phyloP scores from a whole-genome alignment of 1,140 invertebrate species.

The Campoletis sonorensis region DNA sequence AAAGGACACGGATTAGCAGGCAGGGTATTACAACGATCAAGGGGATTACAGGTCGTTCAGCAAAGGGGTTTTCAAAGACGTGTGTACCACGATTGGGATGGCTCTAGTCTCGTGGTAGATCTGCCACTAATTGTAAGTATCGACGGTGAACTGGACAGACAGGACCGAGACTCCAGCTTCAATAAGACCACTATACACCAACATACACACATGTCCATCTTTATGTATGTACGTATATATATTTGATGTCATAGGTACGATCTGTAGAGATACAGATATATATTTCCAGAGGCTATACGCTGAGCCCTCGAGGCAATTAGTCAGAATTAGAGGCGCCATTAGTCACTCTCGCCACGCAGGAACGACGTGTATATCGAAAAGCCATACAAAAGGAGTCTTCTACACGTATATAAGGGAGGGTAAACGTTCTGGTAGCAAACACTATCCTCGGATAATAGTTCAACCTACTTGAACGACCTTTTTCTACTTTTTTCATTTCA shows the following conservation, averaged over 20 bases:
- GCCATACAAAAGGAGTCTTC: neutral
- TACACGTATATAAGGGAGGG: slow-evolving; percentile 25
- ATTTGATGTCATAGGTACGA: slow-evolving; percentile 7
- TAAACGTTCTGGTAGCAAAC: slow-evolving; percentile 40
- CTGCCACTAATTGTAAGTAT: slow-evolving; percentile 44
- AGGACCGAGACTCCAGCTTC: neutral
- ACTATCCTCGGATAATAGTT: slow-evolving; percentile 43
- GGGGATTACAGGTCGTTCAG: slow-evolving; percentile 32
- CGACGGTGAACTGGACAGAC: slow-evolving; percentile 10
- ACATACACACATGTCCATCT: too few relatives aligned
- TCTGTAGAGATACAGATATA: neutral
- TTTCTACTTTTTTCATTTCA: neutral
- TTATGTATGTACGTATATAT: neutral
- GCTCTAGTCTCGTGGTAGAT: neutral
- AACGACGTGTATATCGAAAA: slow-evolving; percentile 11
- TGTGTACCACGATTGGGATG: neutral
- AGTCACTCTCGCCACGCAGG: slow-evolving; percentile 51
- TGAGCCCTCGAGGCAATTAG: slow-evolving; percentile 54
- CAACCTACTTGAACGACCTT: slow-evolving; percentile 17
- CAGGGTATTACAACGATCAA: slow-evolving; percentile 40
- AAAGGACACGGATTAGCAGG: slow-evolving; percentile 14
- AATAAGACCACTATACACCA: neutral
- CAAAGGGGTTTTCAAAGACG: slow-evolving; percentile 41
- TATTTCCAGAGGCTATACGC: slow-evolving; percentile 19
- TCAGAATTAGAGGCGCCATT: slow-evolving; percentile 62